Conservation (phyloP, 2,113 vertebrate genomes). For the Symphodus melops region DNA sequence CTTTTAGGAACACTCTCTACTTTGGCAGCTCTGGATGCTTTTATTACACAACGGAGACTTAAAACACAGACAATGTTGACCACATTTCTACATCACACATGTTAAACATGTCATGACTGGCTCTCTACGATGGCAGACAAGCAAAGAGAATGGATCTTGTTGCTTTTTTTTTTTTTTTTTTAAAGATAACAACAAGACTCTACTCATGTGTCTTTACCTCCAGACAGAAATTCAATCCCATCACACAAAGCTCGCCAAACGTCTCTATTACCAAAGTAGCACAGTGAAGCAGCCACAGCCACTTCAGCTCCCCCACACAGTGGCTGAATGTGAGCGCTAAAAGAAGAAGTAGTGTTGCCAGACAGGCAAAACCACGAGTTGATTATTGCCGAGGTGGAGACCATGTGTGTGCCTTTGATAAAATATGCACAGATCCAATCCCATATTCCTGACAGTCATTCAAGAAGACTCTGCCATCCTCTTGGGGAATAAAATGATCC, state of each 20-base stretch:
- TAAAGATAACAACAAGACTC: conserved; percentile 12
- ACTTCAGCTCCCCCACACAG: conserved; percentile 22
- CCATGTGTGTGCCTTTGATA: conserved; percentile 31
- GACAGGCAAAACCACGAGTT: conserved; percentile 27
- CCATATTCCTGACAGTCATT: conserved; percentile 7
- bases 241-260: conserved; percentile 48
- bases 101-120: not conserved
- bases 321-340: conserved; percentile 25
- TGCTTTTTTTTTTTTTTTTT: not conserved
- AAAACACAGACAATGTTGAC: not conserved
- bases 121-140: rapidly evolving
- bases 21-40: not conserved
- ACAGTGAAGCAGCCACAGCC: conserved; percentile 34
- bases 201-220: conserved; percentile 32
- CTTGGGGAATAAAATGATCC: not conserved
- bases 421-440: conserved; percentile 1
- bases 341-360: conserved; percentile 3
- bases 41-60: not conserved
- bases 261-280: conserved; percentile 54
- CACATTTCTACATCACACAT: not conserved
- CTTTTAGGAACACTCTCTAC: not conserved
- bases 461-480: not conserved
- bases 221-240: conserved; percentile 59
- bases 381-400: conserved; percentile 22
- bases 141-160: conserved; percentile 20